Percentiles rank a stretch among this genome's conserved stretches.
Conservation (phyloP, 2,113 vertebrate species). For the Eulacestoma nigropectus region DNA sequence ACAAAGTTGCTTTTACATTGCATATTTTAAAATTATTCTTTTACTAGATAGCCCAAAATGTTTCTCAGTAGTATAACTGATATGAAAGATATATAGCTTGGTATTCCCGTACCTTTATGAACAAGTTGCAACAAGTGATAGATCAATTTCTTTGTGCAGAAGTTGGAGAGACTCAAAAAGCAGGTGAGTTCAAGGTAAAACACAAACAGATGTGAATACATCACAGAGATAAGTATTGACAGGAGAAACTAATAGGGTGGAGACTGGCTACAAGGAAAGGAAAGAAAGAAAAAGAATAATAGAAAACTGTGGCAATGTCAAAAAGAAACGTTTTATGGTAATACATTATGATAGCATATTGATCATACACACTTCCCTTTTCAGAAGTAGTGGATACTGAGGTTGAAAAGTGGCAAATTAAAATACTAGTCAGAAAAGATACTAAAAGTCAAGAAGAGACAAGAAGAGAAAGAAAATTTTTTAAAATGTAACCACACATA, state of each 20-base stretch:
- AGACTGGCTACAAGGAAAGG: not conserved
- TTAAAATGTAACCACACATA: not conserved
- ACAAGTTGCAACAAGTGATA: not conserved
- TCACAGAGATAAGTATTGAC: not conserved
- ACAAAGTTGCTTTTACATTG: not conserved
- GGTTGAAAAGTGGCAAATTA: not conserved
- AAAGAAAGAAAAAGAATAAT: not conserved
- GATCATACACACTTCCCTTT: not conserved
- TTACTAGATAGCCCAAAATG: not conserved
- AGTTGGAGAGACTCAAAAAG: not conserved
- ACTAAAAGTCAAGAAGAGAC: not conserved
- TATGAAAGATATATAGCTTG: not conserved
- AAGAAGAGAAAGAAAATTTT: not conserved
- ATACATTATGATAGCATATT: not conserved
- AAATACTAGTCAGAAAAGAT: not conserved
- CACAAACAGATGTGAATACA: not conserved
- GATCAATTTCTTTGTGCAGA: not conserved
- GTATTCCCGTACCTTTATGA: not conserved
- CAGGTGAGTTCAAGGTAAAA: not conserved
- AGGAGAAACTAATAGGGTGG: not conserved
- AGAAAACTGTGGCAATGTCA: not conserved
- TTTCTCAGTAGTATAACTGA: not conserved
- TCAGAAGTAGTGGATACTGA: not conserved
- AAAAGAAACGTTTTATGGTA: not conserved
- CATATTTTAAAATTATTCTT: not conserved